Base-by-base conservation (phyloP, 2,888 invertebrate species). In the Spodoptera picta region DNA sequence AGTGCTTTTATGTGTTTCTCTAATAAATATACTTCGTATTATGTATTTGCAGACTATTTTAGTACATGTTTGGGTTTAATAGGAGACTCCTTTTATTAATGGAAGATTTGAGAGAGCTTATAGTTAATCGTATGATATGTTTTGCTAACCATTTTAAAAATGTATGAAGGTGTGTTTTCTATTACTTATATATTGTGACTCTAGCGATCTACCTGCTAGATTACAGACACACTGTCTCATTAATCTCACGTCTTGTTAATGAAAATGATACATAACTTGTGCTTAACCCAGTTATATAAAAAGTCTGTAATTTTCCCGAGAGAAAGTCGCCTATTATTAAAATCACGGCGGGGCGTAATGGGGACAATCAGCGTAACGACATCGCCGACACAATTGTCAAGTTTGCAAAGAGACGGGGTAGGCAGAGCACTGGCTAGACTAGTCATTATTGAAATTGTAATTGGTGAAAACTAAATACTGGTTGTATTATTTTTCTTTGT, bases 281-380 rank as follows among this genome's bases (percentile, higher is more conserved):
- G 52, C 49, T 19, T 57, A 44, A 27, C 53, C 54, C 7, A 41
- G 46, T 71, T 62, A 51, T 24, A 56, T 36, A 53, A 59, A 60
- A 24, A 53, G 50, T 50, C 43, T 10, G 67, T 71, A 41, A 62
- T 75, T 48, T 56, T 59, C 49, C 49, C 14, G 31, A 41, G 62
- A 36, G 24, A 71, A 62, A 60, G 45, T 44, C 66, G 27, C 7
- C 59, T 63, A 60, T 70, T 73, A 71, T 71, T 75, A 62, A 71
- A 63, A 73, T 75, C 66, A 57, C 56, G 44, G 10, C 44, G 43
- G 31, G 48, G 0, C 49, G 47, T 59, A 75, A 71, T 60, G 55
- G 62, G 43, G 27, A 48, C 73, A 73, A 73, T 75, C 75, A 62
- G 36, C 14, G 45, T 48, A 62, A 70, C 56, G 71, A 72, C 57